A percentile compares a stretch with the other conserved stretches of the same genome.
These are phyloP conservation scores for Cordylochernes scorpioides DNA, from an alignment of 2,888 invertebrate species.

Conservation along the genomic window DNA sequence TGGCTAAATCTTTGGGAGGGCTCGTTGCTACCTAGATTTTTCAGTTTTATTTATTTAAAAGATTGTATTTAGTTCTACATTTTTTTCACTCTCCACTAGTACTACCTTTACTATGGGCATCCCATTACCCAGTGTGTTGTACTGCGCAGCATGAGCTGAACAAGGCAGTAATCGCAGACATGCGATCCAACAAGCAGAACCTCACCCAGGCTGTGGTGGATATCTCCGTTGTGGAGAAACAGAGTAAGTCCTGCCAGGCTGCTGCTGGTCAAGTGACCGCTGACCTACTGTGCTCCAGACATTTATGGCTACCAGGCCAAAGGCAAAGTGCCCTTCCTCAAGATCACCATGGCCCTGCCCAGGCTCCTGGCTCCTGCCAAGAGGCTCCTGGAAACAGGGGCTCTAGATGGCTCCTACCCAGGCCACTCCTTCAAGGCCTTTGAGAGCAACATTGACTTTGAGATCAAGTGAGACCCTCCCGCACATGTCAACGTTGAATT, in stretches of 20 bases:
- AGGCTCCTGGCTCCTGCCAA: conserved; percentile 53
- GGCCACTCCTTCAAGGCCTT: conserved; percentile 35
- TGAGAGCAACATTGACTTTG: conserved; percentile 93
- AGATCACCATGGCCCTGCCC: conserved; percentile 28
- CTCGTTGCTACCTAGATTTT: no score
- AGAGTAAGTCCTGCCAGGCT: conserved; percentile 33
- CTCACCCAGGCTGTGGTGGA: conserved; percentile 46
- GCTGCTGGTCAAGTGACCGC: no score
- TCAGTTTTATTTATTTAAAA: no score
- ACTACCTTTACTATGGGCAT: no score
- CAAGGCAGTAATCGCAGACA: conserved; percentile 44
- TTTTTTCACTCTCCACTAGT: no score
- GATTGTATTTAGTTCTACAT: no score
- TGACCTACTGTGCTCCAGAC: no score
- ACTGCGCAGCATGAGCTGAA: no score
- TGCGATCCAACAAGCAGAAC: conserved; percentile 48
- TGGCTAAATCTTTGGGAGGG: no score
- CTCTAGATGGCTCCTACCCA: no score
- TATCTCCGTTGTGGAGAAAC: conserved; percentile 48
- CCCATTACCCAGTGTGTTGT: no score
- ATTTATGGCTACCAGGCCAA: conserved; percentile 69
- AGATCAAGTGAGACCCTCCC: conserved; percentile 40
- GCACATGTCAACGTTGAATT: no score
- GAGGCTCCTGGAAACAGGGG: conserved; percentile 44
- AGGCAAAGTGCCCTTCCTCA: conserved; percentile 44